Evolutionary conservation across 92 coral and sea anemone species (phyloP).

Genomic region (Zoanthus sansibaricus): DNA sequence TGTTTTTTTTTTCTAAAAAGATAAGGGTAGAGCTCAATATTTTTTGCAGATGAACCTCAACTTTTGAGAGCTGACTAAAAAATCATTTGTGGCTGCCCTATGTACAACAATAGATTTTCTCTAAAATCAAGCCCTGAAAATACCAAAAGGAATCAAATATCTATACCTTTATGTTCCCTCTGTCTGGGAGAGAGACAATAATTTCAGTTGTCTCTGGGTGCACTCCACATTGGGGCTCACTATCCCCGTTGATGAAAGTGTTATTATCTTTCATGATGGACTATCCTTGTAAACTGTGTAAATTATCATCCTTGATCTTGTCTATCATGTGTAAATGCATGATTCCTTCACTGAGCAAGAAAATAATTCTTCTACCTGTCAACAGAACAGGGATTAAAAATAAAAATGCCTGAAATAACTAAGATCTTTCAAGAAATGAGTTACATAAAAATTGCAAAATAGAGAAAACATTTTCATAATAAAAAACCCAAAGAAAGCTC

Average conservation of each 20-base stretch:
- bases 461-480: too few relatives aligned
- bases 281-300: neutral
- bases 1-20: too few relatives aligned
- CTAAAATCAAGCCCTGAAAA: neutral
- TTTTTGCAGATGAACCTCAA: too few relatives aligned
- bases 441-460: too few relatives aligned
- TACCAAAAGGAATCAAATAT: neutral
- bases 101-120: too few relatives aligned
- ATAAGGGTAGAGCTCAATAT: too few relatives aligned
- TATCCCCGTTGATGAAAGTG: slow-evolving; percentile 26
- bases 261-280: slow-evolving; percentile 32
- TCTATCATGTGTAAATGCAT: neutral
- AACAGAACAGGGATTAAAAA: neutral
- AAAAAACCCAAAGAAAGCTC: too few relatives aligned
- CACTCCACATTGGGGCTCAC: slow-evolving; percentile 18
- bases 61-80: too few relatives aligned
- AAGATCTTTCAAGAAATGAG: too few relatives aligned
- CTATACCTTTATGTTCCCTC: slow-evolving; percentile 47
- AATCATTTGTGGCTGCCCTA: too few relatives aligned
- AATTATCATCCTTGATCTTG: neutral
- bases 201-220: slow-evolving; percentile 25
- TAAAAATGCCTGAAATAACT: neutral
- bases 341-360: neutral
- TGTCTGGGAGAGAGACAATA: slow-evolving; percentile 30
- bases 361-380: neutral